Evolutionary conservation across 2,113 vertebrate genomes (phyloP).

Genomic region (Pantherophis guttatus): DNA sequence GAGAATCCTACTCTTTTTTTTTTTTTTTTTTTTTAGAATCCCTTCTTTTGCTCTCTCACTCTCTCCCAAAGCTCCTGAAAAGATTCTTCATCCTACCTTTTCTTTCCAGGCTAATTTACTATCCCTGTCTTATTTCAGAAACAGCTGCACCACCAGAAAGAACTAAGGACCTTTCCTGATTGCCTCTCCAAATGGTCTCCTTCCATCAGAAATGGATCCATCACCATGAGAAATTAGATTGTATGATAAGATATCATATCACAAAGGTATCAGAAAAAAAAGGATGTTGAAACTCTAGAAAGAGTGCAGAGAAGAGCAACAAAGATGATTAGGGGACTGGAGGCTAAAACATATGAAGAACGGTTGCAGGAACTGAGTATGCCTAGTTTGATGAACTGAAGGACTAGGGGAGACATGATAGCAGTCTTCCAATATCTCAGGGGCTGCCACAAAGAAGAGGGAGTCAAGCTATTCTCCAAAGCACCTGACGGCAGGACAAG

Average conservation of each 20-base stretch:
- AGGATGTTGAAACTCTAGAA: too few relatives aligned
- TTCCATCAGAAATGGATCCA: background rate
- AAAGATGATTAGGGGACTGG: too few relatives aligned
- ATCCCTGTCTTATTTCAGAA: background rate
- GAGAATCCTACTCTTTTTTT: background rate
- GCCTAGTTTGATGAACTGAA: too few relatives aligned
- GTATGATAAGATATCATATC: background rate
- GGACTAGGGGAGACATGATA: too few relatives aligned
- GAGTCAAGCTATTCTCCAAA: too few relatives aligned
- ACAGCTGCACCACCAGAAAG: background rate
- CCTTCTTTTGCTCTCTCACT: background rate
- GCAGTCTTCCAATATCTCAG: too few relatives aligned
- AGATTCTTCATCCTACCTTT: background rate
- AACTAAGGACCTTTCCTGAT: background rate
- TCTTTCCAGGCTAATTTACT: background rate
- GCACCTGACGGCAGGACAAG: too few relatives aligned
- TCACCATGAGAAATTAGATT: background rate
- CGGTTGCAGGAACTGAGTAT: too few relatives aligned
- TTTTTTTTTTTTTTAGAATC: background rate
- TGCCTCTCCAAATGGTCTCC: background rate
- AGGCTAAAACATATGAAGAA: too few relatives aligned
- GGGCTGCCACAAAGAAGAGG: too few relatives aligned
- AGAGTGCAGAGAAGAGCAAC: too few relatives aligned
- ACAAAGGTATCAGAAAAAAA: too few relatives aligned
- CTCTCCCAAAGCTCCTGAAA: background rate